These are phyloP conservation scores for Synergus itoensis DNA, from an alignment of 2,888 invertebrate species.

Conservation along the genomic window DNA sequence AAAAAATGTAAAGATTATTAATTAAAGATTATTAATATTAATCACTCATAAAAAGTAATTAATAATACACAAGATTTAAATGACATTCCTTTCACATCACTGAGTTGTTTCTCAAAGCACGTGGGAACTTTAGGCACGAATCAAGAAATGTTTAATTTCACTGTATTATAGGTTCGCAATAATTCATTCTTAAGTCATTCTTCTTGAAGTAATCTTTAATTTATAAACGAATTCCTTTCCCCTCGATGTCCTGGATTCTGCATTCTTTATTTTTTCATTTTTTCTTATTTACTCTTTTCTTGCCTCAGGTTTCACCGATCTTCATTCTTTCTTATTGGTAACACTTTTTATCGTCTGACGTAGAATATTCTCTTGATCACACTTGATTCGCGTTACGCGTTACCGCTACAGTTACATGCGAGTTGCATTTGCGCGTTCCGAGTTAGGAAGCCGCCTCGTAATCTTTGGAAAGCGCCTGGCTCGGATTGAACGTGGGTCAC, in stretches of 20 bases:
- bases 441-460: slow-evolving; percentile 56
- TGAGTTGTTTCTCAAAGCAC: not conserved
- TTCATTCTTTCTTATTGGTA: not conserved
- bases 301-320: not conserved
- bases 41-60: not conserved
- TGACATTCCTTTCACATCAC: not conserved
- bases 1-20: too few relatives aligned
- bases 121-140: not conserved
- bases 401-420: slow-evolving; percentile 42
- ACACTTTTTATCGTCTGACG: slow-evolving; percentile 36
- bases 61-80: not conserved
- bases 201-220: not conserved
- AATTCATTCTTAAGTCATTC: not conserved
- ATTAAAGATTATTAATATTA: too few relatives aligned
- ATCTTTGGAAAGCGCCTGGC: slow-evolving; percentile 56
- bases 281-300: not conserved
- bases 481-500: slow-evolving; percentile 53
- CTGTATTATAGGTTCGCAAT: not conserved
- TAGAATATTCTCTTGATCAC: slow-evolving; percentile 53
- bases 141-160: not conserved
- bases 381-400: slow-evolving; percentile 53
- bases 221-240: slow-evolving; percentile 12
- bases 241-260: not conserved
- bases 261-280: not conserved
- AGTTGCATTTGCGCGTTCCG: slow-evolving; percentile 51